Conservation (phyloP, 2,888 invertebrate genomes). For the Megamerina dolium region DNA sequence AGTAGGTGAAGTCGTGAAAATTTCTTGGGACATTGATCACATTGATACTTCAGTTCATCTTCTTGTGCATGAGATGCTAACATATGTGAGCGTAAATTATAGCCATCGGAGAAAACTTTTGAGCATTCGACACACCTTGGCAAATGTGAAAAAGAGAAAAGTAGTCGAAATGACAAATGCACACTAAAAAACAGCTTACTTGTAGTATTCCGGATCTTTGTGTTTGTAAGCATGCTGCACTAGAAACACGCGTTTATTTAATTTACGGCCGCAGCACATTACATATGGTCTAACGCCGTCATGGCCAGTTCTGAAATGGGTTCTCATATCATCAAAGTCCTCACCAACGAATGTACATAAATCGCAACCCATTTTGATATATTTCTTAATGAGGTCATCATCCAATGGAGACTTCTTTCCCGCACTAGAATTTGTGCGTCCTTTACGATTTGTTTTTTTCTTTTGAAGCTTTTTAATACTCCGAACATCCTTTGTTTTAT, state of each 20-base stretch:
- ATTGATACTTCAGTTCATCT: conserved; percentile 37
- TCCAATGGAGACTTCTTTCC: conserved; percentile 31
- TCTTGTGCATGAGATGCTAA: conserved; percentile 41
- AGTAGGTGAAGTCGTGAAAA: conserved; percentile 41
- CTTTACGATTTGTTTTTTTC: conserved; percentile 7
- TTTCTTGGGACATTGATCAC: conserved; percentile 41
- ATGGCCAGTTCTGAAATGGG: conserved; percentile 41
- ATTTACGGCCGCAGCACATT: conserved; percentile 44
- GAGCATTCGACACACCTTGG: conserved; percentile 44
- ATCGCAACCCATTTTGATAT: conserved; percentile 45
- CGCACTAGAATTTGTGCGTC: conserved; percentile 27
- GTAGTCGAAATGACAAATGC: not conserved
- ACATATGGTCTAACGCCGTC: conserved; percentile 35
- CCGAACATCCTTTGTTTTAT: conserved; percentile 1
- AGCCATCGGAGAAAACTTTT: conserved; percentile 22
- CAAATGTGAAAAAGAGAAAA: not conserved
- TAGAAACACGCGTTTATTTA: conserved; percentile 41
- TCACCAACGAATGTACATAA: conserved; percentile 36
- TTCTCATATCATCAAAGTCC: conserved; percentile 39
- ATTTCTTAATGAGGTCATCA: conserved; percentile 39
- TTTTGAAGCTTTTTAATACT: not conserved
- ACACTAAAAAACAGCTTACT: conserved; percentile 24
- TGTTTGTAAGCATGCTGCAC: conserved; percentile 47
- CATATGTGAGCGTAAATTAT: conserved; percentile 40
- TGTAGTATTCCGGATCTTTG: conserved; percentile 45